Evolutionary conservation across 2,888 invertebrate species (phyloP).

Genomic region (Watsonalla binaria): DNA sequence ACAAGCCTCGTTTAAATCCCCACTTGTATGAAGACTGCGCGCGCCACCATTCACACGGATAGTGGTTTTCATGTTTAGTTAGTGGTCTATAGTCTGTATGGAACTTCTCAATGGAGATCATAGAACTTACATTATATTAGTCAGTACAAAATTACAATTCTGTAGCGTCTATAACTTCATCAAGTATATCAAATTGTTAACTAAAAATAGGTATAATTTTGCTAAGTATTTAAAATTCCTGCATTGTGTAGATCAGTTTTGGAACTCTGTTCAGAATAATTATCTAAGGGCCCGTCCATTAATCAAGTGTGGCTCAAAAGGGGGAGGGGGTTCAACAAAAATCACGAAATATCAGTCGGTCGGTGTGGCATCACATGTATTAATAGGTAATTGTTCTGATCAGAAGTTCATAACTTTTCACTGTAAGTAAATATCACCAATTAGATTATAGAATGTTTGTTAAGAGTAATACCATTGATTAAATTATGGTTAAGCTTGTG

Average conservation of each 20-base stretch:
- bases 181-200: too few species aligned
- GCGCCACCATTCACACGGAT: not conserved
- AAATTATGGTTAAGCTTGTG: not conserved
- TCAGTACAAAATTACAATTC: not conserved
- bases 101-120: not conserved
- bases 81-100: not conserved
- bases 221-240: too few species aligned
- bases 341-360: too few species aligned
- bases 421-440: not conserved
- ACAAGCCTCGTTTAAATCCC: not conserved
- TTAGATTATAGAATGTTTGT: not conserved
- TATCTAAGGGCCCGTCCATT: too few species aligned
- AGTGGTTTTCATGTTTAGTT: not conserved
- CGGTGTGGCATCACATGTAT: too few species aligned
- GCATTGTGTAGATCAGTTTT: too few species aligned
- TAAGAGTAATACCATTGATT: not conserved
- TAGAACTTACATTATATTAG: not conserved
- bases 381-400: not conserved
- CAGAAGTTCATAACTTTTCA: not conserved
- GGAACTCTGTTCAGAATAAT: too few species aligned
- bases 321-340: too few species aligned
- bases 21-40: not conserved
- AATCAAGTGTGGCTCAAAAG: too few species aligned
- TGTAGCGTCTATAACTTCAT: not conserved
- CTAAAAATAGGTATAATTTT: not conserved